These are phyloP conservation scores for Nerophis ophidion DNA, from an alignment of 2,113 vertebrate species.

Conservation along the genomic window DNA sequence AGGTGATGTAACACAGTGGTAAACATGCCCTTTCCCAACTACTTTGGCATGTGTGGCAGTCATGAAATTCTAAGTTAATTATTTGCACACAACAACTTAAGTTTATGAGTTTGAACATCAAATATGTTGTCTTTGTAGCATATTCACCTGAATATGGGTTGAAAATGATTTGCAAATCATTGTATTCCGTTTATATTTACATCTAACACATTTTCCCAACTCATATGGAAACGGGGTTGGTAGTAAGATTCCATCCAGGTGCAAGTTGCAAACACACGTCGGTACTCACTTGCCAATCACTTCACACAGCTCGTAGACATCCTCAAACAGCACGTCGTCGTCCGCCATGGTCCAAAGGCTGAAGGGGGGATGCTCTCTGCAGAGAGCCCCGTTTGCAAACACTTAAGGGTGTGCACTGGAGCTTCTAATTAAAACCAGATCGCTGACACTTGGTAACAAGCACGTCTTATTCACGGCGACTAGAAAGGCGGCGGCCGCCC, in stretches of 20 bases:
- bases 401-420: background rate
- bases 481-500: background rate
- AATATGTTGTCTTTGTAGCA: too few species aligned
- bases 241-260: background rate
- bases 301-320: constrained; percentile 98
- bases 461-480: background rate
- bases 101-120: too few species aligned
- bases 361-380: constrained; percentile 65
- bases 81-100: too few species aligned
- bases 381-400: constrained; percentile 40
- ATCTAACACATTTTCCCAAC: too few species aligned
- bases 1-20: too few species aligned
- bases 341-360: constrained; percentile 88
- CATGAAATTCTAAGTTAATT: too few species aligned
- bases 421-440: background rate
- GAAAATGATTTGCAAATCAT: too few species aligned
- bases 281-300: constrained; percentile 98
- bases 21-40: too few species aligned
- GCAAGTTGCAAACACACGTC: background rate
- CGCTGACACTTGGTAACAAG: background rate
- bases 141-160: too few species aligned
- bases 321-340: constrained; percentile 98
- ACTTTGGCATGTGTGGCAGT: too few species aligned
- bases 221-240: too few species aligned
- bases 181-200: too few species aligned